phyloP scores from a whole-genome alignment of 37 sponge, comb jelly and placozoan genomes.

The Amphimedon queenslandica region DNA sequence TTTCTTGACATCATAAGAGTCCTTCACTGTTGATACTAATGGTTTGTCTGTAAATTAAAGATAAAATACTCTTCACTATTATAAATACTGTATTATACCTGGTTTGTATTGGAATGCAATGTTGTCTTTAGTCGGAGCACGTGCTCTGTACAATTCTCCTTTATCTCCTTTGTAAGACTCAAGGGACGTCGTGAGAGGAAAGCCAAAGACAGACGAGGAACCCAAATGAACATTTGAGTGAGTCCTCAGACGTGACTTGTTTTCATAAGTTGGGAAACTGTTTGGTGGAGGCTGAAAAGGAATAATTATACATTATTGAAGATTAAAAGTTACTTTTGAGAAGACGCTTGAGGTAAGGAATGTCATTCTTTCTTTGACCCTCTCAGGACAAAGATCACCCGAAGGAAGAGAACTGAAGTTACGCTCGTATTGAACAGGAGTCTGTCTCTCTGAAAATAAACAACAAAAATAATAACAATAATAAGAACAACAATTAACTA shows the following conservation, averaged over 20 bases:
- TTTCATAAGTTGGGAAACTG: conserved; percentile 12
- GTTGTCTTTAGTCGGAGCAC: conserved; percentile 18
- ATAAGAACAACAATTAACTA: too few species aligned
- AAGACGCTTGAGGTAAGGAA: conserved; percentile 9
- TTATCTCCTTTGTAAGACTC: background rate
- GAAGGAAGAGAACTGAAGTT: conserved; percentile 21
- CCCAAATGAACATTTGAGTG: conserved; percentile 8
- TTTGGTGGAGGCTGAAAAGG: conserved; percentile 11
- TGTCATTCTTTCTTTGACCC: conserved; percentile 28
- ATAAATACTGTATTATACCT: too few species aligned
- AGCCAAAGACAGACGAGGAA: background rate
- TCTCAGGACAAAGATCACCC: conserved; percentile 18
- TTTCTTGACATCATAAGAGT: too few species aligned
- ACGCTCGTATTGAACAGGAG: background rate
- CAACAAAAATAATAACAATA: too few species aligned
- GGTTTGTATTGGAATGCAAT: conserved; percentile 12
- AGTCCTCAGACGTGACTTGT: conserved; percentile 10
- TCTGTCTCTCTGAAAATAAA: background rate
- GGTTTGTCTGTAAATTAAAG: too few species aligned
- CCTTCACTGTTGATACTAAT: too few species aligned
- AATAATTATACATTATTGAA: background rate
- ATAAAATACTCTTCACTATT: too few species aligned
- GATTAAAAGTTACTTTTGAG: background rate
- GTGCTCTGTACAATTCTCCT: background rate
- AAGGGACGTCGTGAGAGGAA: background rate